Evolutionary conservation across 2,797 vertebrate species (phyloP).

Genomic region (Pangasius krempfi): DNA sequence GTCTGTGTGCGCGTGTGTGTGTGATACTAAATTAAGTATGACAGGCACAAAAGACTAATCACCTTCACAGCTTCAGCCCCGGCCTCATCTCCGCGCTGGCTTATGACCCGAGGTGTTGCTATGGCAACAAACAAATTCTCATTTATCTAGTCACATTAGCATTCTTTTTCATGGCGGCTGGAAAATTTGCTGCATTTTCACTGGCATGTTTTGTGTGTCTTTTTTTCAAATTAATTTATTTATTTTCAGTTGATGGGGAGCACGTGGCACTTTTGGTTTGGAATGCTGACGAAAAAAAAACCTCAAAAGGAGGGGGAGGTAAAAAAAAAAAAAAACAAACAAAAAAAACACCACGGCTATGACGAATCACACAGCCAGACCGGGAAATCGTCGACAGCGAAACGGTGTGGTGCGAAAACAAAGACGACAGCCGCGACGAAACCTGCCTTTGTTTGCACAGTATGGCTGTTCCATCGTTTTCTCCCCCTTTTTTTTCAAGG

Average conservation of each 20-base stretch:
- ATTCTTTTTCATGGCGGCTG: constrained; percentile 70
- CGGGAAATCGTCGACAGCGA: constrained; percentile 38
- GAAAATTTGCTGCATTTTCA: constrained; percentile 55
- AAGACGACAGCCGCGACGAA: constrained; percentile 51
- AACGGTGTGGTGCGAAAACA: constrained; percentile 13
- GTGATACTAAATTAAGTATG: constrained; percentile 86
- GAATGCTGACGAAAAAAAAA: constrained; percentile 28
- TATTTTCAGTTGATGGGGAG: constrained; percentile 22
- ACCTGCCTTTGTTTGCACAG: constrained; percentile 62
- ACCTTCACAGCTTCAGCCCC: constrained; percentile 84
- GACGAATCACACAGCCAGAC: constrained; percentile 34
- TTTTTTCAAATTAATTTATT: background rate
- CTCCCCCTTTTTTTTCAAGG: constrained; percentile 54
- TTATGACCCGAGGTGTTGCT: constrained; percentile 85
- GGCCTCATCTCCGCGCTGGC: constrained; percentile 82
- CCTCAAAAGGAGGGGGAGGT: background rate
- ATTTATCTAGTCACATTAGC: constrained; percentile 85
- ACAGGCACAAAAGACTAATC: constrained; percentile 91
- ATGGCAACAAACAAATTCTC: constrained; percentile 89
- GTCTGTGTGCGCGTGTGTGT: constrained; percentile 37
- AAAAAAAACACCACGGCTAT: background rate
- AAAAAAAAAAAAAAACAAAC: background rate
- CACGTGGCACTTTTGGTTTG: constrained; percentile 31
- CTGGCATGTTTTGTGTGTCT: constrained; percentile 4
- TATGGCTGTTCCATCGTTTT: constrained; percentile 68